These are phyloP conservation scores for Meloidogyne floridensis DNA, from an alignment of 1,140 invertebrate species.

Conservation along the genomic window DNA sequence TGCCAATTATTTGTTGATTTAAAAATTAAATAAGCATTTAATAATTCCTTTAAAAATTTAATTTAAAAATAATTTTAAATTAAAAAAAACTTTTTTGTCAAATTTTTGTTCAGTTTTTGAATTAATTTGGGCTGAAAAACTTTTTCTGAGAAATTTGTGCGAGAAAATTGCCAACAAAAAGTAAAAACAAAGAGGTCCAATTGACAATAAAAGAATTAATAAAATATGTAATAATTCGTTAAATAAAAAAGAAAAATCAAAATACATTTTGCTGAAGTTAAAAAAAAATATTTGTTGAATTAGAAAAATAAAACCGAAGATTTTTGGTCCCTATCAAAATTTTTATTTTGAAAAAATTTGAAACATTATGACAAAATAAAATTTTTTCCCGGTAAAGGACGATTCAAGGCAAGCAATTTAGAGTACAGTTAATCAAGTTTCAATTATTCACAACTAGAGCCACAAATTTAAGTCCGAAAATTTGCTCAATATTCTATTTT, in stretches of 20 bases:
- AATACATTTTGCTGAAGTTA: background rate
- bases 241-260: background rate
- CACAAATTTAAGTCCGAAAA: too few species aligned
- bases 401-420: too few species aligned
- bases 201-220: slow-evolving; percentile 6
- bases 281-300: too few species aligned
- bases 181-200: slow-evolving; percentile 19
- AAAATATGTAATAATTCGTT: slow-evolving; percentile 12
- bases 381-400: too few species aligned
- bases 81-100: slow-evolving; percentile 26
- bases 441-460: too few species aligned
- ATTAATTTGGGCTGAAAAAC: background rate
- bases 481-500: too few species aligned
- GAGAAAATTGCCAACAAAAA: slow-evolving; percentile 17
- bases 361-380: too few species aligned
- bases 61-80: background rate
- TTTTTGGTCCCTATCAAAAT: too few species aligned
- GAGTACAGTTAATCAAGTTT: too few species aligned
- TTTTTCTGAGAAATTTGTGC: background rate
- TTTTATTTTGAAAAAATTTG: too few species aligned
- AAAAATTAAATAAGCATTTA: slow-evolving; percentile 19
- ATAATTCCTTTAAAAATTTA: slow-evolving; percentile 25
- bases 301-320: too few species aligned
- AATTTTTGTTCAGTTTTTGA: slow-evolving; percentile 9
- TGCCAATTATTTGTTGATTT: slow-evolving; percentile 8